phyloP scores from a whole-genome alignment of 2,888 invertebrate species.

The Melanostoma mellinum region DNA sequence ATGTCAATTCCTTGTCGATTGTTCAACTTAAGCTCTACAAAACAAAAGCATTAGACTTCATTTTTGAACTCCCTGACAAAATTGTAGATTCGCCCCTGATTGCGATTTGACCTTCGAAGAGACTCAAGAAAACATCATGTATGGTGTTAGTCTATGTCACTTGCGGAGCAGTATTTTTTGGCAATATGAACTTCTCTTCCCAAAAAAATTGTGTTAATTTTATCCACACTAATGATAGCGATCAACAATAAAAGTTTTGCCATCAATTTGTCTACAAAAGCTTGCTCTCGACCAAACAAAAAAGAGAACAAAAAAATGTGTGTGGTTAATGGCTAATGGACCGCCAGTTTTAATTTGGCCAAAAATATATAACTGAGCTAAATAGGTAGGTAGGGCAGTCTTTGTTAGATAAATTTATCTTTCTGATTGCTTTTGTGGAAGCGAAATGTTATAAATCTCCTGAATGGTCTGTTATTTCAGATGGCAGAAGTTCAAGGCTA shows the following conservation, averaged over 20 bases:
- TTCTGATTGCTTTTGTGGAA: conserved; percentile 47
- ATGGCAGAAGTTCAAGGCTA: conserved; percentile 52
- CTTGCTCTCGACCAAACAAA: conserved; percentile 1
- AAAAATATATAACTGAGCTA: conserved; percentile 34
- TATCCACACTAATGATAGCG: conserved; percentile 65
- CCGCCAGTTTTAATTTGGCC: conserved; percentile 56
- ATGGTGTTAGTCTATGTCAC: conserved; percentile 28
- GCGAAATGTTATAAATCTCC: conserved; percentile 18
- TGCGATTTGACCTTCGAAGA: conserved; percentile 53
- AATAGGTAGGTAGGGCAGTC: conserved; percentile 38
- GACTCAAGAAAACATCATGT: conserved; percentile 34
- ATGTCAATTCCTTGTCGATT: conserved; percentile 60
- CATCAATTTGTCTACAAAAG: conserved; percentile 69
- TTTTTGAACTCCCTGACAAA: conserved; percentile 22
- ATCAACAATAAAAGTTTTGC: conserved; percentile 71
- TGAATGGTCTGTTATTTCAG: conserved; percentile 2
- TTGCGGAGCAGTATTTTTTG: conserved; percentile 40
- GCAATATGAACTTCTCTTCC: conserved; percentile 60
- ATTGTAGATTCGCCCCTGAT: background rate
- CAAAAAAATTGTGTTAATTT: conserved; percentile 59
- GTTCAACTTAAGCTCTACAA: conserved; percentile 47
- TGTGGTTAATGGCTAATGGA: conserved; percentile 62
- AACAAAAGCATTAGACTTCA: conserved; percentile 30
- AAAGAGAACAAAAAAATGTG: background rate
- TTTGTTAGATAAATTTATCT: conserved; percentile 55